Evolutionary conservation across 1,140 invertebrate genomes (phyloP).

Genomic region (Berghia stephanieae): DNA sequence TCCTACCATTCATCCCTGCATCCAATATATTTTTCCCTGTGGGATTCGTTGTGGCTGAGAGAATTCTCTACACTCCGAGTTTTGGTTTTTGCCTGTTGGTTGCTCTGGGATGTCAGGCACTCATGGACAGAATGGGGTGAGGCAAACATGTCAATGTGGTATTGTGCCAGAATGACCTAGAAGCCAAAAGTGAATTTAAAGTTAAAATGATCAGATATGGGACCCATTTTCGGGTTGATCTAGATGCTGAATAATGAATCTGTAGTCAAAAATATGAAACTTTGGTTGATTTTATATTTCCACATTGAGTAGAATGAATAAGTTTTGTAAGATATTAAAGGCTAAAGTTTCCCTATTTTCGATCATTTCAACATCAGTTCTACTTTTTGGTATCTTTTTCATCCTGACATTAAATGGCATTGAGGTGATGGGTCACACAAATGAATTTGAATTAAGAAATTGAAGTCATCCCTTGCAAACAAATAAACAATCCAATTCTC

Average conservation of each 20-base stretch:
- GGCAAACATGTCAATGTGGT: neutral
- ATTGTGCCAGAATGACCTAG: neutral
- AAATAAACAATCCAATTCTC: too few species aligned
- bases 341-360: too few species aligned
- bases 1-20: constrained; percentile 96
- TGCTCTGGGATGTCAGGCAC: constrained; percentile 69
- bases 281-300: neutral
- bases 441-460: too few species aligned
- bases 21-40: constrained; percentile 98
- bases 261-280: neutral
- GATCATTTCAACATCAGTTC: too few species aligned
- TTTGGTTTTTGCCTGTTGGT: constrained; percentile 96
- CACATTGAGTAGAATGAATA: neutral
- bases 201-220: neutral
- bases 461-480: too few species aligned
- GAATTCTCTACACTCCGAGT: constrained; percentile 94
- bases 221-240: neutral
- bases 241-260: too few species aligned
- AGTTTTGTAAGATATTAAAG: too few species aligned
- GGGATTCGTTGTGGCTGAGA: constrained; percentile 95
- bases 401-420: too few species aligned
- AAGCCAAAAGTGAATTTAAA: constrained; percentile 9
- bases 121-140: constrained; percentile 53
- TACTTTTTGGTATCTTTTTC: too few species aligned
- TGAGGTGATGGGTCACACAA: too few species aligned